Conservation (phyloP, 2,113 vertebrate genomes). For the Seriola dumerili region DNA sequence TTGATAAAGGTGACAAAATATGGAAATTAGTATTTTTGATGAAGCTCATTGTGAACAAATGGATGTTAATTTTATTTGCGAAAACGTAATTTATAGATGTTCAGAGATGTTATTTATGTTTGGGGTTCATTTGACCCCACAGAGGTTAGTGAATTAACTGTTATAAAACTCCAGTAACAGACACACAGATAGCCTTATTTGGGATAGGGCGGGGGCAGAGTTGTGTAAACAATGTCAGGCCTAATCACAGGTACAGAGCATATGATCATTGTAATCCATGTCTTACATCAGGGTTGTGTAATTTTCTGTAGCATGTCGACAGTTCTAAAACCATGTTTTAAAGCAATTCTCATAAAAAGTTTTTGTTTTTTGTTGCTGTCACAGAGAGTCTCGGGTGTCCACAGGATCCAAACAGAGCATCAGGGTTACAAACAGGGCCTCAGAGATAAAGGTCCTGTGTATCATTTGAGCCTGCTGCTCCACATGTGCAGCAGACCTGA, state of each 20-base stretch:
- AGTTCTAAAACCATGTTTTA: background rate
- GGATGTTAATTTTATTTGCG: too few species aligned
- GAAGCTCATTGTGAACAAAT: too few species aligned
- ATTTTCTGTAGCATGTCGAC: background rate
- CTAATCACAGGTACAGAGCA: background rate
- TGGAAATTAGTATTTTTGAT: too few species aligned
- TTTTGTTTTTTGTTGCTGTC: background rate
- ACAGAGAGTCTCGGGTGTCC: background rate
- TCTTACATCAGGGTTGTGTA: background rate
- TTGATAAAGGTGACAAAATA: too few species aligned
- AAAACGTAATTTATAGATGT: background rate
- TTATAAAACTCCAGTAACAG: background rate
- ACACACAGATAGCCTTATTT: background rate
- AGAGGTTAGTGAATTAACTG: background rate
- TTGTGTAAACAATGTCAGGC: background rate
- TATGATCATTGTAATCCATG: background rate
- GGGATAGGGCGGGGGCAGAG: background rate
- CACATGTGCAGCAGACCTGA: slow-evolving; percentile 44
- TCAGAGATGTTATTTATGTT: too few species aligned
- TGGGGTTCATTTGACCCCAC: background rate
- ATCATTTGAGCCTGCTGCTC: background rate
- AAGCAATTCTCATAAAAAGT: background rate
- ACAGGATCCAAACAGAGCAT: background rate
- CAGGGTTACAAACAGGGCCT: background rate
- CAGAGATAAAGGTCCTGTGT: slow-evolving; percentile 3